Evolutionary conservation across 2,888 invertebrate genomes (phyloP).

Genomic region (Hypercompe scribonia): DNA sequence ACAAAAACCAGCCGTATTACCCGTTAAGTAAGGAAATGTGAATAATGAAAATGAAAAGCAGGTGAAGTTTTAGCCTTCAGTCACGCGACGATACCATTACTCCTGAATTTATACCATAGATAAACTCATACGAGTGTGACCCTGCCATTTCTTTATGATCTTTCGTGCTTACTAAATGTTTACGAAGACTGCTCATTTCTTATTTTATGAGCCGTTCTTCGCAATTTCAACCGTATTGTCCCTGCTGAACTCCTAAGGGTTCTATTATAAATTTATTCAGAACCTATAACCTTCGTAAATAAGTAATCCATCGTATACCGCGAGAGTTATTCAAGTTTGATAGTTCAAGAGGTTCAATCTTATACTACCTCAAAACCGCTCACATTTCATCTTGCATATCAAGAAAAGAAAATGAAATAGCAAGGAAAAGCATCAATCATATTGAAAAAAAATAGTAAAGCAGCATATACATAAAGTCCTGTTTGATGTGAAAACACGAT

Average conservation of each 20-base stretch:
- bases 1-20: conserved; percentile 3
- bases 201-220: background rate
- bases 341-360: too few species aligned
- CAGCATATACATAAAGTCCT: too few species aligned
- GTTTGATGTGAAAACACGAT: too few species aligned
- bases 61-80: conserved; percentile 39
- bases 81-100: conserved; percentile 55
- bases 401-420: too few species aligned
- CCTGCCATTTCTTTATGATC: conserved; percentile 27
- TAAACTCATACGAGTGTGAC: conserved; percentile 44
- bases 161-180: background rate
- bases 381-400: too few species aligned
- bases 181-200: background rate
- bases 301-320: background rate
- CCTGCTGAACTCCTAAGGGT: background rate
- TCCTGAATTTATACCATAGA: conserved; percentile 47
- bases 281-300: too few species aligned
- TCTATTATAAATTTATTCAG: background rate
- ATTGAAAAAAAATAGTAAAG: too few species aligned
- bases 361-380: too few species aligned
- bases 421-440: too few species aligned
- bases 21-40: conserved; percentile 24
- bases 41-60: conserved; percentile 37
- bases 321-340: background rate
- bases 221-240: background rate